These are phyloP conservation scores for Siderastrea radians DNA, from an alignment of 92 coral and sea anemone genomes.

Conservation along the genomic window DNA sequence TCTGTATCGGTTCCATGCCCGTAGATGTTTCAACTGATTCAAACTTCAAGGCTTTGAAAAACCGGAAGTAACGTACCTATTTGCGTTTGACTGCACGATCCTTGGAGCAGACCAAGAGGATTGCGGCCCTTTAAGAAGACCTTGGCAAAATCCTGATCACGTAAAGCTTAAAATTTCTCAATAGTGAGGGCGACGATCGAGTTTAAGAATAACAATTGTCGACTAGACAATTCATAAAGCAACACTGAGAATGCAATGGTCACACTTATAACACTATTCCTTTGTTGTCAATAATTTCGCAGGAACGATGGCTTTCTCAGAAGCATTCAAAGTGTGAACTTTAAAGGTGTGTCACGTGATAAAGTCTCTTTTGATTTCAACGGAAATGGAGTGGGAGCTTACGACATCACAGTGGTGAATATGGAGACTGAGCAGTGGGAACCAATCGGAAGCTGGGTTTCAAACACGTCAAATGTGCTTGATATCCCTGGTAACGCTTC, in stretches of 20 bases:
- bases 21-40: too few relatives aligned
- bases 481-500: conserved; percentile 65
- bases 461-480: conserved; percentile 58
- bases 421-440: conserved; percentile 73
- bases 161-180: too few relatives aligned
- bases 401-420: conserved; percentile 82
- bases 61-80: too few relatives aligned
- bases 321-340: conserved; percentile 73
- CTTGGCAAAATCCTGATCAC: too few relatives aligned
- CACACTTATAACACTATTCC: not conserved
- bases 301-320: conserved; percentile 66
- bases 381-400: conserved; percentile 83
- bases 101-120: too few relatives aligned
- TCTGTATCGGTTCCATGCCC: too few relatives aligned
- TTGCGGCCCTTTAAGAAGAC: too few relatives aligned
- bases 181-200: too few relatives aligned
- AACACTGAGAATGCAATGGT: not conserved
- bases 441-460: conserved; percentile 74
- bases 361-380: conserved; percentile 80
- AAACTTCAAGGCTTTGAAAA: too few relatives aligned
- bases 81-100: too few relatives aligned
- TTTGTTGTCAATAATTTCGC: not conserved
- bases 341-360: conserved; percentile 79
- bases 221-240: too few relatives aligned
- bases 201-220: too few relatives aligned